Conservation (phyloP, 2,888 invertebrate genomes). For the Elysia crispata region DNA sequence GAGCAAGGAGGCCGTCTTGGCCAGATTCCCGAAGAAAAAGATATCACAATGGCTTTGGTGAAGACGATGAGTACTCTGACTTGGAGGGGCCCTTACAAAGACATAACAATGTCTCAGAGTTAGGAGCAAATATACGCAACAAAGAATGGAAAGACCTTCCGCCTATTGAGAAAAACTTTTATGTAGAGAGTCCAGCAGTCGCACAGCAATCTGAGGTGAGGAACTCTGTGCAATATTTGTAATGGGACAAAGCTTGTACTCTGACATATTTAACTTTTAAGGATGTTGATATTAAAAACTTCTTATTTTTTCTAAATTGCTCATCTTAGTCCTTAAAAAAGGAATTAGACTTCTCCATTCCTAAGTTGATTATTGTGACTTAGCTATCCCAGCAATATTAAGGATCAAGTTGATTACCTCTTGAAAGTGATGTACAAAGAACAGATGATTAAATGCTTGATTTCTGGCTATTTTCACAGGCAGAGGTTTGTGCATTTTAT, state of each 20-base stretch:
- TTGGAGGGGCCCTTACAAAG: not conserved
- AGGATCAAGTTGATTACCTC: too few species aligned
- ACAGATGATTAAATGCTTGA: not conserved
- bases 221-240: not conserved
- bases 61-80: conserved; percentile 12
- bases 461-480: conserved; percentile 5
- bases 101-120: not conserved
- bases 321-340: too few species aligned
- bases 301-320: not conserved
- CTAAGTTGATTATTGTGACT: too few species aligned
- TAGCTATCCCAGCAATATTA: too few species aligned
- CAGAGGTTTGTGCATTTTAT: conserved; percentile 36
- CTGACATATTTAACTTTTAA: too few species aligned
- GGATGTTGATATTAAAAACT: not conserved
- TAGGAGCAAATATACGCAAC: conserved; percentile 38
- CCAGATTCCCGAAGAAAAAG: not conserved
- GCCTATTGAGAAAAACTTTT: conserved; percentile 46
- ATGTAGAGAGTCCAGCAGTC: conserved; percentile 34
- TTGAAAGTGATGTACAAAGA: too few species aligned
- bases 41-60: not conserved
- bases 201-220: conserved; percentile 34
- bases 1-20: too few species aligned
- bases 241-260: not conserved
- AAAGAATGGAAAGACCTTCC: conserved; percentile 36
- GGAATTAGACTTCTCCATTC: too few species aligned